Percentiles rank a stretch among this genome's conserved stretches.
phyloP scores from a whole-genome alignment of 2,113 vertebrate genomes.

The Malurus elegans region DNA sequence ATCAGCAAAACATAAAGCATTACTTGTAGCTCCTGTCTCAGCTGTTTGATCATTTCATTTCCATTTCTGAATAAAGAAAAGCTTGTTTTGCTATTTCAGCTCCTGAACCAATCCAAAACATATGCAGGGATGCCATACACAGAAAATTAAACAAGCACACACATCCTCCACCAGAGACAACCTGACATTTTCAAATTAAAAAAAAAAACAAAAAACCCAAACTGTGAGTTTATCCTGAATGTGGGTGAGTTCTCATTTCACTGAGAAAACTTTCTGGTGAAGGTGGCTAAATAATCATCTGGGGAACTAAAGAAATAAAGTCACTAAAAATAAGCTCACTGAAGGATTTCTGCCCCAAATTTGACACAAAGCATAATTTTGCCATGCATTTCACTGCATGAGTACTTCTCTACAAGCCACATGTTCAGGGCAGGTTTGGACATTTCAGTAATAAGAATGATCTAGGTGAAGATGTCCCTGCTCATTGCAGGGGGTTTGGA shows the following conservation, averaged over 20 bases:
- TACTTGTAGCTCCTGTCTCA: neutral
- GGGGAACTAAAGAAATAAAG: neutral
- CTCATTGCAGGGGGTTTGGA: neutral
- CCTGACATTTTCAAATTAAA: neutral
- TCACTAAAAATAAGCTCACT: neutral
- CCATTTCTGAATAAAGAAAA: conserved; percentile 34
- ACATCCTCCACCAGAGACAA: conserved; percentile 36
- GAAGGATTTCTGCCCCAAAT: neutral
- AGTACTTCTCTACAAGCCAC: neutral
- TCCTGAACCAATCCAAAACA: conserved; percentile 24
- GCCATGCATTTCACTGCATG: neutral
- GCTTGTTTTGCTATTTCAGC: conserved; percentile 32
- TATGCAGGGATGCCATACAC: conserved; percentile 44
- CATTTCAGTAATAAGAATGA: neutral
- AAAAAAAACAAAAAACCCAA: neutral
- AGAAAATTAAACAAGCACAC: conserved; percentile 16
- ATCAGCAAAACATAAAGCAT: neutral
- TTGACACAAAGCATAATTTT: neutral
- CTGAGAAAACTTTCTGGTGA: conserved; percentile 25
- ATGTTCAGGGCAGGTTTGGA: neutral
- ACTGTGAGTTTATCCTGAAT: conserved; percentile 7
- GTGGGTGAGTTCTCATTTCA: conserved; percentile 44
- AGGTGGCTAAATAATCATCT: conserved; percentile 11
- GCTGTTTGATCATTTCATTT: conserved; percentile 5
- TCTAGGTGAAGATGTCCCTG: neutral